These are phyloP conservation scores for Cepaea nemoralis DNA, from an alignment of 1,140 invertebrate species.

Conservation along the genomic window DNA sequence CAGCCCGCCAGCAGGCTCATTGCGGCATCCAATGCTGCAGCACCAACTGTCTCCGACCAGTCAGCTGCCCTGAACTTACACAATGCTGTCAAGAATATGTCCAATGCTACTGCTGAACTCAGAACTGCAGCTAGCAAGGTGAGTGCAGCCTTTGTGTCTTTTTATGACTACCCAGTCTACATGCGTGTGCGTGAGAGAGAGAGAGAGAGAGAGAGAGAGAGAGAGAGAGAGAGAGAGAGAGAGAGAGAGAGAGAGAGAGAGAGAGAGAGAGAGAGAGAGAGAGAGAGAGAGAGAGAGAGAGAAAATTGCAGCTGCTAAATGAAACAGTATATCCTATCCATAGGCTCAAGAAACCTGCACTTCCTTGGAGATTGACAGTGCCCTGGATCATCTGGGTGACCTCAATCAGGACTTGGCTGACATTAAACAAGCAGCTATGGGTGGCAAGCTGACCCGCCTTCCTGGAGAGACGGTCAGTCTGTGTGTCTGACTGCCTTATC, in stretches of 20 bases:
- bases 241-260: no score
- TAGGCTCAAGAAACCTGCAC: slow-evolving; percentile 87
- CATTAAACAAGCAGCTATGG: slow-evolving; percentile 81
- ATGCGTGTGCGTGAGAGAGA: no score
- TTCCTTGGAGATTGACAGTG: slow-evolving; percentile 82
- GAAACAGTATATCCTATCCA: not conserved
- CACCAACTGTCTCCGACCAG: slow-evolving; percentile 89
- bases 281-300: no score
- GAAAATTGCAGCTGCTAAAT: no score
- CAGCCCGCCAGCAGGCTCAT: slow-evolving; percentile 81
- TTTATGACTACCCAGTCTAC: no score
- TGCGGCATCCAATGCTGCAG: slow-evolving; percentile 81
- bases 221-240: no score
- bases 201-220: no score
- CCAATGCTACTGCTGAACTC: slow-evolving; percentile 83
- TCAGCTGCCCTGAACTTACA: slow-evolving; percentile 81
- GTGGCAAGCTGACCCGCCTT: slow-evolving; percentile 81
- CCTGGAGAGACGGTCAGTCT: slow-evolving; percentile 85
- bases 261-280: no score
- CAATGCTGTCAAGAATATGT: slow-evolving; percentile 82
- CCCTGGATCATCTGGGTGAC: slow-evolving; percentile 83
- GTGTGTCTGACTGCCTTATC: no score
- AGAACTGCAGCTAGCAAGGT: slow-evolving; percentile 82
- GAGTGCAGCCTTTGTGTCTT: not conserved
- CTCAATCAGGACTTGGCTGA: slow-evolving; percentile 87